Evolutionary conservation across 2,797 vertebrate genomes (phyloP).

Genomic region (Champsocephalus gunnari): DNA sequence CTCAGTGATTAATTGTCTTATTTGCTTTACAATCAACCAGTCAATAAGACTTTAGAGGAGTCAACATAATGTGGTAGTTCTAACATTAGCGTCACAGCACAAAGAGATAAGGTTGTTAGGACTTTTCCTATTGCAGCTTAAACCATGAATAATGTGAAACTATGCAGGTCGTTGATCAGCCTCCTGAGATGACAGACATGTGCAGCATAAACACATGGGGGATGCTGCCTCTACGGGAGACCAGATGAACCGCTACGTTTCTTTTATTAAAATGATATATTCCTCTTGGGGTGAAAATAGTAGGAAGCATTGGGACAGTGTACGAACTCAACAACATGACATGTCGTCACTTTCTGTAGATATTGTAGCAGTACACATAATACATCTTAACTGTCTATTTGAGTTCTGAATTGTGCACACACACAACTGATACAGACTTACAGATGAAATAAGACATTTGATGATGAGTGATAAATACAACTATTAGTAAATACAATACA

Average conservation of each 20-base stretch:
- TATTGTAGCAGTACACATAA: no score
- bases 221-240: no score
- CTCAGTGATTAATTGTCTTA: background rate
- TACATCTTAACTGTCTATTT: no score
- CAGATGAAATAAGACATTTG: background rate
- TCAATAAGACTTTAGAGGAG: background rate
- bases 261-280: no score
- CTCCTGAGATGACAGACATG: background rate
- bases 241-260: no score
- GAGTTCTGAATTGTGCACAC: no score
- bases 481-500: background rate
- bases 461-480: background rate
- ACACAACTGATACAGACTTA: background rate
- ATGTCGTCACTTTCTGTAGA: no score
- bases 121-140: background rate
- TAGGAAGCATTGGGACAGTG: no score
- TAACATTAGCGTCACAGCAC: background rate
- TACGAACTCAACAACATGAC: no score
- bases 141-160: background rate
- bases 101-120: no score
- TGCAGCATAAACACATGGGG: background rate
- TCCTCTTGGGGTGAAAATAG: no score
- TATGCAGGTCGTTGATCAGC: background rate
- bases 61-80: no score
- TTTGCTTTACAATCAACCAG: constrained; percentile 21